A percentile compares a stretch with the other conserved stretches of the same genome.
These are phyloP conservation scores for Drosophila birchii DNA, from an alignment of 2,888 invertebrate species.

Conservation along the genomic window DNA sequence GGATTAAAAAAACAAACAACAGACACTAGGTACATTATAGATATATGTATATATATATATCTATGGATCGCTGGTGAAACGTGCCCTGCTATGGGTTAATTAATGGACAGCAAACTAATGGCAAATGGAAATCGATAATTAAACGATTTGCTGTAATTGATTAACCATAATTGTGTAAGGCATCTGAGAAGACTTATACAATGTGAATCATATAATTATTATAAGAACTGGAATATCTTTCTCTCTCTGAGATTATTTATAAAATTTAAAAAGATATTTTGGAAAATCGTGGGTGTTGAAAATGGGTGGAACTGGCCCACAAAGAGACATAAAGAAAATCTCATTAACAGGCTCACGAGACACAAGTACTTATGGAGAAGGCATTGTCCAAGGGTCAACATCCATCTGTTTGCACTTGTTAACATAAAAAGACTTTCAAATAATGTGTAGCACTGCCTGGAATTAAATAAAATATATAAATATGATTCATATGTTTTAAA, in stretches of 20 bases:
- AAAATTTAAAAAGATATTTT: conserved; percentile 8
- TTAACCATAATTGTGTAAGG: conserved; percentile 31
- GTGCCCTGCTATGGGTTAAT: conserved; percentile 34
- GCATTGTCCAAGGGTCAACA: conserved; percentile 32
- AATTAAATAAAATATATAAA: neutral
- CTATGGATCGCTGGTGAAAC: conserved; percentile 38
- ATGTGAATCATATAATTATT: conserved; percentile 19
- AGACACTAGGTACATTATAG: conserved; percentile 7
- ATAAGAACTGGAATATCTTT: neutral
- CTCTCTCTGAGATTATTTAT: neutral
- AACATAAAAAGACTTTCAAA: conserved; percentile 1
- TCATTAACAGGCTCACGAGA: conserved; percentile 15
- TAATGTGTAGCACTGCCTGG: neutral
- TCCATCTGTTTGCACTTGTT: conserved; percentile 14
- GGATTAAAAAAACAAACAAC: conserved; percentile 68
- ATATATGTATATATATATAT: conserved; percentile 1
- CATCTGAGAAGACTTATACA: neutral
- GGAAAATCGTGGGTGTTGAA: conserved; percentile 23
- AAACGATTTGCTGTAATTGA: conserved; percentile 26
- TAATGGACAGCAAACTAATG: conserved; percentile 49
- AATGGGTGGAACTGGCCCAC: conserved; percentile 24
- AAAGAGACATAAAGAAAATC: conserved; percentile 32
- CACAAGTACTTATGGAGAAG: conserved; percentile 20
- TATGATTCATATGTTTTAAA: too few relatives aligned
- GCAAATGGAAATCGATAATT: conserved; percentile 13